Base-by-base conservation (phyloP, 2,888 invertebrate genomes). In the Gerris lacustris region DNA sequence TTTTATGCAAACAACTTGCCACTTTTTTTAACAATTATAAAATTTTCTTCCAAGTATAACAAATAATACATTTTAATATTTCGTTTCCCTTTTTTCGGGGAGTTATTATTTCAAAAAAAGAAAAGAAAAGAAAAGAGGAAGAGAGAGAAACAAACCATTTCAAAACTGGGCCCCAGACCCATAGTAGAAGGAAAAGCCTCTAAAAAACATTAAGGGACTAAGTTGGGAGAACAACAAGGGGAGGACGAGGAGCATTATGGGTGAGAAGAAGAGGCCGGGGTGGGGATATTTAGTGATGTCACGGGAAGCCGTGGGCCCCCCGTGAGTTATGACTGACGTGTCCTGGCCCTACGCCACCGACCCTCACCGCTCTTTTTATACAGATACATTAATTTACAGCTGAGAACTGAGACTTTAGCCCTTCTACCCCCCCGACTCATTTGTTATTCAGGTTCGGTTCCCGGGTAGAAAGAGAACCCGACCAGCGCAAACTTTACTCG, bases 21-120 rank as follows among this genome's bases (percentile, higher is more conserved):
- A 11, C 15, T 55, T 55, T 55, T 11, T 55, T 55, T 4, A 55
- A 55, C 55, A 55, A 15, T 55, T 55, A 55, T 55, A 55, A 55
- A 55, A 11, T 55, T 55, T 11, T 55, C 15, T 9, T 55, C 9
- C 15, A 55, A 11, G 55, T 55, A 55, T 11, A 55, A 55, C 55
- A 55, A 55, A 55, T 55, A 55, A 55, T 55, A 15, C 67, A 67
- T 45, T n/a, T 67, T 7, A 67, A 67, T 43, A n/a, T 45, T 67
- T 45, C 44, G 15, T 45, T 67, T n/a, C 44, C 15, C 11, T 67
- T 67, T 44, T 67, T 67, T 67, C 44, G 7, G 7, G 11, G 67
- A 11, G 6, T 67, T 67, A 45, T 9, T 7, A 45, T n/a, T 44
- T 44, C 43, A 66, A 44, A 66, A 66, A 44, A 66, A 31, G 43